phyloP scores from a whole-genome alignment of 2,797 vertebrate species.

The Ctenochaetus hawaiiensis region DNA sequence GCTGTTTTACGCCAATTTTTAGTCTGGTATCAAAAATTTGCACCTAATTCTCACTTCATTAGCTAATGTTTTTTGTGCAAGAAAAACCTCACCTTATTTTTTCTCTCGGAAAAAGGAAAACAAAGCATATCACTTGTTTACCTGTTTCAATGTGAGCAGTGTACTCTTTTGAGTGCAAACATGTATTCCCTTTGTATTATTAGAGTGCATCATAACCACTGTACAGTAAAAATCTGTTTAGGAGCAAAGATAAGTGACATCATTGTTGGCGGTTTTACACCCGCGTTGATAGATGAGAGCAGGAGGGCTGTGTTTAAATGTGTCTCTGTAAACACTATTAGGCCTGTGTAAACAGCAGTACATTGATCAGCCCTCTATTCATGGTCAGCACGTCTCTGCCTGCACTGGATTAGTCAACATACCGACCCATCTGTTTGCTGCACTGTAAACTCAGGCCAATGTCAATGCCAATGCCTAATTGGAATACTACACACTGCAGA shows the following conservation, averaged over 20 bases:
- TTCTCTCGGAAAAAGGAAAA: background rate
- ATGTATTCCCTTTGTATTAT: background rate
- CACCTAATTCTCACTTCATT: background rate
- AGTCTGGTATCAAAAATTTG: background rate
- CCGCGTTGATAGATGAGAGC: slow-evolving; percentile 57
- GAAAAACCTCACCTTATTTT: background rate
- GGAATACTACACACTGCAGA: slow-evolving; percentile 51
- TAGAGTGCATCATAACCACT: slow-evolving; percentile 37
- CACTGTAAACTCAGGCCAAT: slow-evolving; percentile 73
- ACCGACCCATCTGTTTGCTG: slow-evolving; percentile 76
- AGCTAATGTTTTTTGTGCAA: background rate
- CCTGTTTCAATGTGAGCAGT: background rate
- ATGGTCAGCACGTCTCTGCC: slow-evolving; percentile 79
- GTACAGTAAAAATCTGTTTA: slow-evolving; percentile 46
- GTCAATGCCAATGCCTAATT: slow-evolving; percentile 80
- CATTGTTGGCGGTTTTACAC: slow-evolving; percentile 10
- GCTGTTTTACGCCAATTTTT: background rate
- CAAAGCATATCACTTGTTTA: background rate
- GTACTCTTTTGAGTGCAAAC: background rate
- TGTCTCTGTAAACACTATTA: slow-evolving; percentile 84
- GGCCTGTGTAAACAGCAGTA: slow-evolving; percentile 81
- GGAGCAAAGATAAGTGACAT: slow-evolving; percentile 49
- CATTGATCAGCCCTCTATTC: slow-evolving; percentile 84
- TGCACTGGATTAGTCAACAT: slow-evolving; percentile 85
- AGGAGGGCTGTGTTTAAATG: slow-evolving; percentile 76